Base-by-base conservation (phyloP, 1,140 invertebrate species). In the Trigoniulus corallinus region DNA sequence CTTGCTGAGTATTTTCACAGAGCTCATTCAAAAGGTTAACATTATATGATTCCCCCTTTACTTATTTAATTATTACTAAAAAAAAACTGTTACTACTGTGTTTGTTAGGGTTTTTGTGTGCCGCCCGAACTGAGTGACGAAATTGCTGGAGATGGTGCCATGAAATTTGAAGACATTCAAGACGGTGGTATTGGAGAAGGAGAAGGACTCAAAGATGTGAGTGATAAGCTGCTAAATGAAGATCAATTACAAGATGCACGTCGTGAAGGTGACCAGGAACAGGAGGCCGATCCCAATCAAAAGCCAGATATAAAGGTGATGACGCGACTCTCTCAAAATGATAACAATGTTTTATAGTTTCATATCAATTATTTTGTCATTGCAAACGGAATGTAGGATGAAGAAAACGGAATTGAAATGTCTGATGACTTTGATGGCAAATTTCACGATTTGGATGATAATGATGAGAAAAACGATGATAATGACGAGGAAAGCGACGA, bases 361-460 rank as follows among this genome's bases (percentile, higher is more conserved):
- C n/a, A n/a, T 47, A 27, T 13, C 12, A 47, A 26, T 47, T 26
- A 25, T 13, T 47, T 24, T 25, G 15, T 27, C 25, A 25, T 25
- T 25, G 4, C 4, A 3, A 39, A 52, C 10, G 39, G 34, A 41
- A 51, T 63, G 40, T 53, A 72, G 59, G 84, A 93, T 60, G 88
- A 94, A 68, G 87, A 97, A 48, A 84, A 94, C 52, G 92, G 88
- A 18, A 80, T 94, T 43, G 86, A 94, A 59, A 93, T 94, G 86
- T 82, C 81, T 13, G 86, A 94, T 53, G 81, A 95, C 65, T 91
- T 94, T 68, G 87, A 88, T 46, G 82, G 80, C 3, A 80, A 87
- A 61, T 65, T 80, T 43, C 82, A 91, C 63, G 87, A 94, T 67
- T 64, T 85, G 20, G 84, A 91, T 18, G 72, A 79, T 47, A 64